Conservation (phyloP, 1,140 invertebrate genomes). For the Pachyrhynchus sulphureomaculatus region DNA sequence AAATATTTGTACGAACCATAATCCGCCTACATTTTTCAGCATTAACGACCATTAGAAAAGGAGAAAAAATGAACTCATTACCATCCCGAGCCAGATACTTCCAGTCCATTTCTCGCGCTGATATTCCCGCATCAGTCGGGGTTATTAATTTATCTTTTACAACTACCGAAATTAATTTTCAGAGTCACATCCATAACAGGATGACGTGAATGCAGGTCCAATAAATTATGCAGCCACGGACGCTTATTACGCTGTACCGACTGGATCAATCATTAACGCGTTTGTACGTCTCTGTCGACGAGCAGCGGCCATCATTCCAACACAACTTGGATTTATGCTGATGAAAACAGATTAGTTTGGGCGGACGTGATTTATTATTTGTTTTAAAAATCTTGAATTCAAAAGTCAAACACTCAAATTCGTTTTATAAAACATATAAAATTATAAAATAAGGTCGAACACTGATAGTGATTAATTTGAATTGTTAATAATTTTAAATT, state of each 20-base stretch:
- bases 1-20: too few species aligned
- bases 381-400: constrained; percentile 1
- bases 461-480: too few species aligned
- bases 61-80: constrained; percentile 25
- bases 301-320: constrained; percentile 15
- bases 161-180: constrained; percentile 43
- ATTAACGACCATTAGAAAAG: constrained; percentile 25
- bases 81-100: constrained; percentile 28
- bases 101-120: constrained; percentile 36
- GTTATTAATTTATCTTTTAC: constrained; percentile 43
- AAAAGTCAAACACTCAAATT: too few species aligned
- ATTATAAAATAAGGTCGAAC: too few species aligned
- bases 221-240: constrained; percentile 42
- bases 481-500: too few species aligned
- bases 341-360: constrained; percentile 27
- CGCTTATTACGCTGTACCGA: constrained; percentile 29
- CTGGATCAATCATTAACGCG: constrained; percentile 33
- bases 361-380: constrained; percentile 23
- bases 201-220: constrained; percentile 41
- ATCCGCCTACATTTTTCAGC: constrained; percentile 17
- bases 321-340: constrained; percentile 13
- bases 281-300: constrained; percentile 30
- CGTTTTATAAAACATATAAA: too few species aligned
- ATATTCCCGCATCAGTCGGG: constrained; percentile 23
- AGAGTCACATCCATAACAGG: constrained; percentile 40